These are phyloP conservation scores for Ceratoteleas bidentatus DNA, from an alignment of 1,140 invertebrate species.

Conservation along the genomic window DNA sequence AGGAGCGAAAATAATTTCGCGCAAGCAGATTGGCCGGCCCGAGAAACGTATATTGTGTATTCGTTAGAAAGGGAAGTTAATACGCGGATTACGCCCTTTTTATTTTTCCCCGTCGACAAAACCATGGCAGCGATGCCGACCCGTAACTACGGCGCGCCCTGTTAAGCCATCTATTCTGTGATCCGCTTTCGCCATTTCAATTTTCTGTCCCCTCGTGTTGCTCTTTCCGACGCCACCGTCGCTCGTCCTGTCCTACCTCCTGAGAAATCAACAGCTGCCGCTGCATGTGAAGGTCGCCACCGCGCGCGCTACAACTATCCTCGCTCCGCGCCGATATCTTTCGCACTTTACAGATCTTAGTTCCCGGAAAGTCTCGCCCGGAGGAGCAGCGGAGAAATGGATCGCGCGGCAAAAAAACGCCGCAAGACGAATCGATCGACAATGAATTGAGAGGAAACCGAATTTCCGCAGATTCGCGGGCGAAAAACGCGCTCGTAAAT, in stretches of 20 bases:
- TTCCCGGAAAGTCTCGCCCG: slow-evolving; percentile 42
- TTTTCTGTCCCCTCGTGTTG: slow-evolving; percentile 73
- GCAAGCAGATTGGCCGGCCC: slow-evolving; percentile 47
- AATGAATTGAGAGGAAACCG: slow-evolving; percentile 55
- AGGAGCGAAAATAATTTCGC: slow-evolving; percentile 64
- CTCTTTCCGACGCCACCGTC: slow-evolving; percentile 61
- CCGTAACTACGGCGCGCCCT: slow-evolving; percentile 63
- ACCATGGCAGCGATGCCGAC: slow-evolving; percentile 66
- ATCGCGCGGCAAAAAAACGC: slow-evolving; percentile 54
- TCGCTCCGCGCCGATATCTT: slow-evolving; percentile 44
- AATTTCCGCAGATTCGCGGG: slow-evolving; percentile 49
- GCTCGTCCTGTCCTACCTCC: slow-evolving; percentile 57
- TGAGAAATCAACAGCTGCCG: slow-evolving; percentile 75
- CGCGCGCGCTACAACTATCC: slow-evolving; percentile 58
- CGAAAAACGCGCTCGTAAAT: slow-evolving; percentile 57
- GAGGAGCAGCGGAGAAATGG: slow-evolving; percentile 53
- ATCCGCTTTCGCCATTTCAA: slow-evolving; percentile 79
- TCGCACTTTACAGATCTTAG: slow-evolving; percentile 65
- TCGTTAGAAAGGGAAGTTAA: slow-evolving; percentile 65
- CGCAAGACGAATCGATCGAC: slow-evolving; percentile 59
- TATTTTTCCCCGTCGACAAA: slow-evolving; percentile 52
- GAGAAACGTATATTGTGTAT: slow-evolving; percentile 46
- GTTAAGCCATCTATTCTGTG: slow-evolving; percentile 75
- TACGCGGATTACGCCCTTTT: slow-evolving; percentile 70
- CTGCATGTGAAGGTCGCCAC: slow-evolving; percentile 59